A percentile compares a stretch with the other conserved stretches of the same genome.
Conservation (phyloP, 2,797 vertebrate genomes). For the Pangasius larnaudii region DNA sequence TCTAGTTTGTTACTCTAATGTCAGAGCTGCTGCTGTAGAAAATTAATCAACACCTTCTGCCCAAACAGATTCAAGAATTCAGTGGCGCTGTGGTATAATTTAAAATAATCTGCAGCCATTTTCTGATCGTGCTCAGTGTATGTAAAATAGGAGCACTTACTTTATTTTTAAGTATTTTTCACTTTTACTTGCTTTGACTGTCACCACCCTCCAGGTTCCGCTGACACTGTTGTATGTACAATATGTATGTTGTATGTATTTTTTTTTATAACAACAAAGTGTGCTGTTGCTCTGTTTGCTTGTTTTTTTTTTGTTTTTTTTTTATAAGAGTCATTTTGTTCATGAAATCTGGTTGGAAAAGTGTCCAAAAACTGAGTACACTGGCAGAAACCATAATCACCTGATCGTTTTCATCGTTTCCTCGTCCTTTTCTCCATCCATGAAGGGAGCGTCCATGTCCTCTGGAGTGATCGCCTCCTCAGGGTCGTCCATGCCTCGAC, state of each 20-base stretch:
- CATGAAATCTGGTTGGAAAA: not conserved
- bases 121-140: not conserved
- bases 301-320: not conserved
- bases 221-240: not conserved
- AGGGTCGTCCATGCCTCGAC: slow-evolving; percentile 85
- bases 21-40: not conserved
- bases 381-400: slow-evolving; percentile 66
- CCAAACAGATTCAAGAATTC: not conserved
- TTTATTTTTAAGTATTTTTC: not conserved
- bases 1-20: not conserved
- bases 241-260: not conserved
- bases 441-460: slow-evolving; percentile 88
- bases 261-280: not conserved
- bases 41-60: not conserved
- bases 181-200: not conserved
- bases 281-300: not conserved
- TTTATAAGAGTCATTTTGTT: not conserved
- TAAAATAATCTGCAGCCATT: not conserved
- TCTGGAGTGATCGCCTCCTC: slow-evolving; percentile 91
- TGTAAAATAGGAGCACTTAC: not conserved
- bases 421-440: slow-evolving; percentile 91
- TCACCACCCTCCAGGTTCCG: not conserved
- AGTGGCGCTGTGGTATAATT: not conserved
- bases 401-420: slow-evolving; percentile 93
- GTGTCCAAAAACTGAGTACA: slow-evolving; percentile 16